phyloP scores from a whole-genome alignment of 2,113 vertebrate species.

The Oreochromis spilurus region DNA sequence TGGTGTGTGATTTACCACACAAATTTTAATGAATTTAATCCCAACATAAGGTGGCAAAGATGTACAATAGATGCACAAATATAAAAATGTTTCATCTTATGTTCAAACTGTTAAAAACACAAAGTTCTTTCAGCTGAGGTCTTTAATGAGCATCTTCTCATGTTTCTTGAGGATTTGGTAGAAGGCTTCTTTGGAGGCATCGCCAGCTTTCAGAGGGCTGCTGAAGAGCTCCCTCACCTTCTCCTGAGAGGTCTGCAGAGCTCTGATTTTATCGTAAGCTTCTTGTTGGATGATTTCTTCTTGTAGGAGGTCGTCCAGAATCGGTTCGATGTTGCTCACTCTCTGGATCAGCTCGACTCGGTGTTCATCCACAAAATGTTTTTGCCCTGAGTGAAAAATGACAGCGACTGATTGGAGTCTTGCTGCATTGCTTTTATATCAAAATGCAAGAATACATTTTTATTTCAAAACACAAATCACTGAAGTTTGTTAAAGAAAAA shows the following conservation, averaged over 20 bases:
- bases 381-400: not conserved
- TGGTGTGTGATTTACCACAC: too few species aligned
- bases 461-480: too few species aligned
- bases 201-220: not conserved
- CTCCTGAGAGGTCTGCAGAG: accelerated
- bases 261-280: not conserved
- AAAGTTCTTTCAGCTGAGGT: not conserved
- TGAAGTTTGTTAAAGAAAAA: too few species aligned
- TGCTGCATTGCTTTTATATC: not conserved
- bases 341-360: not conserved
- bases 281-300: not conserved
- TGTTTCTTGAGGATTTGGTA: not conserved
- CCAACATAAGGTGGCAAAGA: too few species aligned
- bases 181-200: not conserved
- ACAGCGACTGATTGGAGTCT: not conserved
- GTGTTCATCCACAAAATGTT: slow-evolving; percentile 52
- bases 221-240: not conserved
- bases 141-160: not conserved
- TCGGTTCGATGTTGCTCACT: not conserved
- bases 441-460: not conserved
- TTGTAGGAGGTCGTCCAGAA: slow-evolving; percentile 34
- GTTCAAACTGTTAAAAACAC: too few species aligned
- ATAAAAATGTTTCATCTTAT: too few species aligned
- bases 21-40: too few species aligned
- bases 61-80: too few species aligned